Conservation (phyloP, 2,113 vertebrate species). For the Caracal caracal region DNA sequence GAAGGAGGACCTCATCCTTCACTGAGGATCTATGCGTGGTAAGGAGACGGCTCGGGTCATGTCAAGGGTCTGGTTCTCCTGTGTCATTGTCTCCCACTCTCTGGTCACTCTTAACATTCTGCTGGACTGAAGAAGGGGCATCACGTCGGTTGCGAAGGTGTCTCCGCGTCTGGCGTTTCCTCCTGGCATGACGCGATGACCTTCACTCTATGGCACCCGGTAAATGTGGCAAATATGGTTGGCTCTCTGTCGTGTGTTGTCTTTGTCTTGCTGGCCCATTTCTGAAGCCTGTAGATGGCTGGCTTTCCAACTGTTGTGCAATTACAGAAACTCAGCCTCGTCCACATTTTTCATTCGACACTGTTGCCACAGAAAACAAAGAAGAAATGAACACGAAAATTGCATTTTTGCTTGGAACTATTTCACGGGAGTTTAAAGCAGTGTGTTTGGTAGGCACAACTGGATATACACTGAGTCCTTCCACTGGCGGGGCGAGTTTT, state of each 20-base stretch:
- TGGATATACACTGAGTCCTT: too few relatives aligned
- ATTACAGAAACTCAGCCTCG: too few relatives aligned
- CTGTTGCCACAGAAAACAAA: background rate
- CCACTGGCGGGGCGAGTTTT: background rate
- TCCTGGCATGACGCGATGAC: background rate
- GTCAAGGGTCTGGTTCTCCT: background rate
- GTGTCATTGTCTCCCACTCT: too few relatives aligned
- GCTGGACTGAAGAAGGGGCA: background rate
- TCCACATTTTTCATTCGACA: background rate
- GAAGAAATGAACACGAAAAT: background rate
- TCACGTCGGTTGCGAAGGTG: background rate
- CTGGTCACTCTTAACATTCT: background rate
- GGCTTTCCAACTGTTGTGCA: background rate
- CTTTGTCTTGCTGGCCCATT: fast-evolving
- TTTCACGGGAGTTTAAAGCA: background rate
- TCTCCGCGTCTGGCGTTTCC: fast-evolving
- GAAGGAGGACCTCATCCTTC: background rate
- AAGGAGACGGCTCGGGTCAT: fast-evolving
- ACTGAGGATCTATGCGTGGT: fast-evolving
- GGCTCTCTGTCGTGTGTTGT: fast-evolving
- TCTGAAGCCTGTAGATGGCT: background rate
- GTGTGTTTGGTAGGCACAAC: background rate
- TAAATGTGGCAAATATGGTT: fast-evolving
- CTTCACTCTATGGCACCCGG: background rate
- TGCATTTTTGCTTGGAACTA: too few relatives aligned